A percentile compares a stretch with the other conserved stretches of the same genome.
Conservation (phyloP, 2,113 vertebrate species). For the Psophia crepitans region DNA sequence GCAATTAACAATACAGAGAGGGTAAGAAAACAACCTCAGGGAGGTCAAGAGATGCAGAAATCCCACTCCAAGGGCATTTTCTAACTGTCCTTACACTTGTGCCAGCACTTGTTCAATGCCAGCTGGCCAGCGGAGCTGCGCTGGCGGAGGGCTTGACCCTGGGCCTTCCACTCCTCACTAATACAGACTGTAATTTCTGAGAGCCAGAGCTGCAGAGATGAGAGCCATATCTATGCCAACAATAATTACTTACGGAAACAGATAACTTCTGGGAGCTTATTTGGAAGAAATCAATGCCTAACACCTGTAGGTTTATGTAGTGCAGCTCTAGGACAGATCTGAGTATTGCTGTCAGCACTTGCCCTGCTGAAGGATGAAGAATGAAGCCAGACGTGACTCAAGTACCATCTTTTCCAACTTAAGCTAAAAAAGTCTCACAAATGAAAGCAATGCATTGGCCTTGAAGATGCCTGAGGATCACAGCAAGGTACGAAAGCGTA, state of each 20-base stretch:
- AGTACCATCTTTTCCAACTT: neutral
- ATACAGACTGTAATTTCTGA: neutral
- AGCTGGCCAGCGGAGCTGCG: neutral
- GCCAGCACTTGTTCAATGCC: neutral
- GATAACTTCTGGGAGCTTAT: constrained; percentile 3
- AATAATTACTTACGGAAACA: constrained; percentile 17
- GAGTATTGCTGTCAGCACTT: constrained; percentile 10
- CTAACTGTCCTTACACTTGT: neutral
- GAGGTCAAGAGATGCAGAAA: neutral
- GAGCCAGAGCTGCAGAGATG: neutral
- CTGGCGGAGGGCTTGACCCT: neutral
- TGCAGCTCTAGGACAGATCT: neutral
- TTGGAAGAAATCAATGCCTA: neutral
- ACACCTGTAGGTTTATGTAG: neutral
- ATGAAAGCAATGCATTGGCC: neutral
- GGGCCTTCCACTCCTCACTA: neutral
- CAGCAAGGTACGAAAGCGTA: neutral
- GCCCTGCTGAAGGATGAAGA: neutral
- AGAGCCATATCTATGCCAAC: neutral
- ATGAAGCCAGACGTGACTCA: neutral
- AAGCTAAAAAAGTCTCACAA: neutral
- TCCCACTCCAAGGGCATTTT: neutral
- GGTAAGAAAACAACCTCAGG: neutral
- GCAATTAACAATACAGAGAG: neutral
- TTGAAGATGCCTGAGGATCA: neutral